These are phyloP conservation scores for Adelphocoris suturalis DNA, from an alignment of 2,888 invertebrate genomes.

Conservation along the genomic window DNA sequence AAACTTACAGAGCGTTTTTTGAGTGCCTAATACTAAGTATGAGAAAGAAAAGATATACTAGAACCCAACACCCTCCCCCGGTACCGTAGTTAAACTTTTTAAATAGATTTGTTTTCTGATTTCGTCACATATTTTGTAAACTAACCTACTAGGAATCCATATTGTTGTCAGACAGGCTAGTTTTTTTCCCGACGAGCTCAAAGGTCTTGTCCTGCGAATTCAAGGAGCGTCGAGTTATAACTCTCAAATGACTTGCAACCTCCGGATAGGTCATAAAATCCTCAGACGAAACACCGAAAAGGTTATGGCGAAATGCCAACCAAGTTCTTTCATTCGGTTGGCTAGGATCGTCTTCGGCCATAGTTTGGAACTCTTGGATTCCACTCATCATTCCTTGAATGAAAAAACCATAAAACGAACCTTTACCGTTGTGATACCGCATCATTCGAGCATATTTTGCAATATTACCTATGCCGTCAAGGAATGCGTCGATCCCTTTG, in stretches of 20 bases:
- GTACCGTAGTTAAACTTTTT: too few relatives aligned
- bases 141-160: too few relatives aligned
- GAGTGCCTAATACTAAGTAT: too few relatives aligned
- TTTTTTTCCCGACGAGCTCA: neutral
- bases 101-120: too few relatives aligned
- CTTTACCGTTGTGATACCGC: neutral
- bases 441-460: too few relatives aligned
- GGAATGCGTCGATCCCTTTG: too few relatives aligned
- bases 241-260: neutral
- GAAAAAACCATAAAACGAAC: neutral
- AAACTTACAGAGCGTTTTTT: too few relatives aligned
- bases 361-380: neutral
- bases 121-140: too few relatives aligned
- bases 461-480: too few relatives aligned
- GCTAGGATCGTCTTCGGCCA: neutral
- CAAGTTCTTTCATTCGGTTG: neutral
- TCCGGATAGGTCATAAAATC: neutral
- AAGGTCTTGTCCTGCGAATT: neutral
- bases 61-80: too few relatives aligned
- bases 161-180: too few relatives aligned
- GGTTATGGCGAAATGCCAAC: neutral
- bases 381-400: neutral
- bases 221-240: slow-evolving; percentile 1
- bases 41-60: too few relatives aligned
- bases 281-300: neutral